These are phyloP conservation scores for Drymonia ruficornis DNA, from an alignment of 2,888 invertebrate genomes.

Conservation along the genomic window DNA sequence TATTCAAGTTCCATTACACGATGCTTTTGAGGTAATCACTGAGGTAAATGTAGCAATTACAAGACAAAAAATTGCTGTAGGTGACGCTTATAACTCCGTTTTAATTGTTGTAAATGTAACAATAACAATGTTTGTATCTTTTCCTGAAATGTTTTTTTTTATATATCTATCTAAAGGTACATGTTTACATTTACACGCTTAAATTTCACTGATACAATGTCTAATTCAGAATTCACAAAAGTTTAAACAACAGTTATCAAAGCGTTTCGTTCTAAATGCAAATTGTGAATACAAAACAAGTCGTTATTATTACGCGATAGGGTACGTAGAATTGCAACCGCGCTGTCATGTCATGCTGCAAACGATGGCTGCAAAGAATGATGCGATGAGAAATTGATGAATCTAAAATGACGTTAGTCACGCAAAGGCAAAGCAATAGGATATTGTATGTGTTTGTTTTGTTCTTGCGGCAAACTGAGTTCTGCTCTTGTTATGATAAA, in stretches of 20 bases:
- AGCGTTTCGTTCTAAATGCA: conserved; percentile 54
- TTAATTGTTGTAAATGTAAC: too few relatives aligned
- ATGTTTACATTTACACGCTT: too few relatives aligned
- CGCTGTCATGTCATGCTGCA: conserved; percentile 32
- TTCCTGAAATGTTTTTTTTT: too few relatives aligned
- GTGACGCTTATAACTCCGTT: too few relatives aligned
- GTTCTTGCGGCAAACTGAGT: background rate
- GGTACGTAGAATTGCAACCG: conserved; percentile 32
- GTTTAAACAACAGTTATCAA: conserved; percentile 17
- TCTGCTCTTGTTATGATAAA: background rate
- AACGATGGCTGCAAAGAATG: conserved; percentile 20
- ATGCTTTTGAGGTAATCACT: background rate
- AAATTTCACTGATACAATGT: too few relatives aligned
- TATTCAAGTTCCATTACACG: too few relatives aligned
- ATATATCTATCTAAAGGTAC: too few relatives aligned
- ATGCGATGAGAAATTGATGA: conserved; percentile 35
- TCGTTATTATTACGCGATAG: conserved; percentile 28
- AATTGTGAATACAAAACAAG: conserved; percentile 42
- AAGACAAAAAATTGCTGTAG: too few relatives aligned
- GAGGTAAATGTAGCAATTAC: background rate
- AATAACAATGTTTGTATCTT: too few relatives aligned
- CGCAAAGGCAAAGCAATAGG: conserved; percentile 35
- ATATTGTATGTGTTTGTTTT: conserved; percentile 12
- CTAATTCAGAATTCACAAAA: too few relatives aligned
- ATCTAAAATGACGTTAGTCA: conserved; percentile 22